These are phyloP conservation scores for Asobara japonica DNA, from an alignment of 1,140 invertebrate species.

Conservation along the genomic window DNA sequence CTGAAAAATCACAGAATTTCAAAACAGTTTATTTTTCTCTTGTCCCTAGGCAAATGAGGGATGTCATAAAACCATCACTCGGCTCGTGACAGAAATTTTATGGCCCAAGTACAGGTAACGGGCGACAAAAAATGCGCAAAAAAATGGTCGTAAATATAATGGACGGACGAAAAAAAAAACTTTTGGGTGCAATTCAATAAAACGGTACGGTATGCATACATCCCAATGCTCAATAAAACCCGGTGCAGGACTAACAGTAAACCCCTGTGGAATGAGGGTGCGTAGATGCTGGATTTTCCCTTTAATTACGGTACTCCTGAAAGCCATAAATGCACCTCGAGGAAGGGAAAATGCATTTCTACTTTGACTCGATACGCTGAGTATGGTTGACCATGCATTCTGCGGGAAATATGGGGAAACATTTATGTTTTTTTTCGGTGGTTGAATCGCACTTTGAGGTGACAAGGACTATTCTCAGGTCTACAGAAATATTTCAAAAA, in stretches of 20 bases:
- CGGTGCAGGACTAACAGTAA: background rate
- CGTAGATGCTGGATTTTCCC: constrained; percentile 5
- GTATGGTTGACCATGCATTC: no score
- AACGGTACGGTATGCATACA: constrained; percentile 18
- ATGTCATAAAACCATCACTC: background rate
- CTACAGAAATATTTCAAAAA: no score
- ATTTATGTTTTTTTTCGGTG: no score
- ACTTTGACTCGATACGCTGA: no score
- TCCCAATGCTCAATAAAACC: constrained; percentile 3
- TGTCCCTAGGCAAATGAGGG: background rate
- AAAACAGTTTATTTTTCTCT: background rate
- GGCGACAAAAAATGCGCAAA: background rate
- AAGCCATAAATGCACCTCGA: constrained; percentile 11
- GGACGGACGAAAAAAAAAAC: background rate
- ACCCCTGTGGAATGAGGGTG: background rate
- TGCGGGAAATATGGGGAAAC: no score
- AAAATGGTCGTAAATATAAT: background rate
- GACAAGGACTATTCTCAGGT: no score
- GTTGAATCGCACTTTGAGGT: no score
- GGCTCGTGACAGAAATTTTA: background rate
- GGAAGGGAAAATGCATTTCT: background rate
- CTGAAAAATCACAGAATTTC: background rate
- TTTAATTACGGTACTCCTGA: constrained; percentile 27
- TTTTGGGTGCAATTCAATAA: background rate
- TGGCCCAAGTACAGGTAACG: background rate